Conservation (phyloP, 2,113 vertebrate genomes). For the Ascaphus truei region DNA sequence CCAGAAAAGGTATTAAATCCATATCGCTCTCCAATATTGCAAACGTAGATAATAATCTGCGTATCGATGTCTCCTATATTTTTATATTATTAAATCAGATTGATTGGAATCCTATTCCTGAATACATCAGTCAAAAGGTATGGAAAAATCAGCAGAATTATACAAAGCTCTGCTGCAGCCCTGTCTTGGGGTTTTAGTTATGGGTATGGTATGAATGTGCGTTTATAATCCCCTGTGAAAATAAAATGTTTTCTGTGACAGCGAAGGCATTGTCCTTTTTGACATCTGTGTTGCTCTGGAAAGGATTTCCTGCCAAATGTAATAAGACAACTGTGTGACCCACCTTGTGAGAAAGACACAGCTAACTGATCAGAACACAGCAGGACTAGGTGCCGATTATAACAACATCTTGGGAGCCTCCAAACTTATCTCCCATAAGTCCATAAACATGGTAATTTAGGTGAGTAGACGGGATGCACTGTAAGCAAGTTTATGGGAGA, state of each 20-base stretch:
- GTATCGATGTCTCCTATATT: no score
- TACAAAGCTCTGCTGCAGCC: neutral
- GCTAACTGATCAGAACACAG: conserved; percentile 49
- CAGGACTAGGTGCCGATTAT: conserved; percentile 46
- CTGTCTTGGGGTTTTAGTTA: conserved; percentile 18
- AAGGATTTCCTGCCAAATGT: conserved; percentile 70
- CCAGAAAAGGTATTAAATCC: no score
- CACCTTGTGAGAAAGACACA: conserved; percentile 60
- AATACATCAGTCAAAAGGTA: conserved; percentile 10
- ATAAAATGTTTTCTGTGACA: conserved; percentile 59
- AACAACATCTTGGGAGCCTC: conserved; percentile 23
- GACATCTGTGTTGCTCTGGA: conserved; percentile 63
- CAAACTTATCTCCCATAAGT: conserved; percentile 9
- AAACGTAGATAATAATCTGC: no score
- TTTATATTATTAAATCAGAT: no score
- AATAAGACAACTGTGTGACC: conserved; percentile 68
- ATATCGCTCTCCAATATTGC: no score
- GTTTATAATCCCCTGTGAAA: conserved; percentile 39
- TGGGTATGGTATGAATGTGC: conserved; percentile 25
- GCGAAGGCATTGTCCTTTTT: conserved; percentile 64
- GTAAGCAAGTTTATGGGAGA: conserved; percentile 53
- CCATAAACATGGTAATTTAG: conserved; percentile 38
- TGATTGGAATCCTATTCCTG: no score
- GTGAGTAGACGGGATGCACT: conserved; percentile 39
- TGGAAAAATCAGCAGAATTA: conserved; percentile 16